A percentile compares a stretch with the other conserved stretches of the same genome.
Conservation (phyloP, 2,888 invertebrate genomes). For the Penaeus monodon region DNA sequence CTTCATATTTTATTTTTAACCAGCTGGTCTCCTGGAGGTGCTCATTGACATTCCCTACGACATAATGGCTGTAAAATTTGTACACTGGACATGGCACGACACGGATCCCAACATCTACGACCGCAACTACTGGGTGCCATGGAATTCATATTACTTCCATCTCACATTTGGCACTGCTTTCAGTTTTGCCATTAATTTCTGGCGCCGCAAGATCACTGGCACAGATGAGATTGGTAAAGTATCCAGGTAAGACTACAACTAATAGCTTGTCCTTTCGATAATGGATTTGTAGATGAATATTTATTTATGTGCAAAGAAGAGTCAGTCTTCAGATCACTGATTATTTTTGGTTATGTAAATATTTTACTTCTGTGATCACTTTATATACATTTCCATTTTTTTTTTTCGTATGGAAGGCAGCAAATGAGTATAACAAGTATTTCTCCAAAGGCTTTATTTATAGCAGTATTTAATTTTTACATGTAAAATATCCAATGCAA, state of each 20-base stretch:
- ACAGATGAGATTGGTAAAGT: constrained; percentile 71
- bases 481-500: too few relatives aligned
- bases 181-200: constrained; percentile 77
- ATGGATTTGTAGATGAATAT: too few relatives aligned
- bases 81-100: constrained; percentile 88
- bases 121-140: constrained; percentile 85
- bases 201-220: constrained; percentile 73
- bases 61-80: constrained; percentile 81
- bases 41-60: constrained; percentile 85
- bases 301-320: too few relatives aligned
- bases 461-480: too few relatives aligned
- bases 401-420: too few relatives aligned
- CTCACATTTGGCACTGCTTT: constrained; percentile 81
- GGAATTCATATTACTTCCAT: constrained; percentile 88
- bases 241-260: constrained; percentile 72
- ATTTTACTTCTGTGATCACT: too few relatives aligned
- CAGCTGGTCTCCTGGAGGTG: constrained; percentile 79
- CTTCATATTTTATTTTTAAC: constrained; percentile 36
- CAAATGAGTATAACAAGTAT: too few relatives aligned
- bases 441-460: too few relatives aligned
- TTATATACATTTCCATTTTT: too few relatives aligned
- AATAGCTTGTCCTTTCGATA: too few relatives aligned
- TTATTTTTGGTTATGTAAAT: too few relatives aligned
- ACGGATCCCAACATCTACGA: constrained; percentile 75
- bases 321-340: too few relatives aligned